Base-by-base conservation (phyloP, 1,140 invertebrate species). In the Drosophila athabasca region DNA sequence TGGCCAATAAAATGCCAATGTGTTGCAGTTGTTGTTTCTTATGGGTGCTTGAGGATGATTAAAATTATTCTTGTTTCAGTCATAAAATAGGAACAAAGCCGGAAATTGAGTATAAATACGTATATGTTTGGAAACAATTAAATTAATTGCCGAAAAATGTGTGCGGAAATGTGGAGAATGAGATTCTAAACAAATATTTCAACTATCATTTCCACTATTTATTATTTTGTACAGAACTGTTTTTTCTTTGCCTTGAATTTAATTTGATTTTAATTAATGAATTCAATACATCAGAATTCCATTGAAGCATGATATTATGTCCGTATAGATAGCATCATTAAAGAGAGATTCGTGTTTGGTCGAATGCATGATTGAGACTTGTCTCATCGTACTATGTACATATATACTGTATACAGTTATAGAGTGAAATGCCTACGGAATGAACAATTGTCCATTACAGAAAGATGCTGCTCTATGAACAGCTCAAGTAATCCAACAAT, bases 1-100 rank as follows among this genome's bases (percentile, higher is more conserved):
- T 68, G 50, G 50, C 58, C 62, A 74, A 89, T 88, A 79, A 88
- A 82, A 66, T 50, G 45, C 26, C 53, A 71, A 79, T 81, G 66
- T 62, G 46, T 60, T 52, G 24, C 62, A 48, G 29, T 59, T 74
- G 58, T 43, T 53, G 26, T 54, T 66, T 62, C 49, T 74, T 62
- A 76, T 87, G 50, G 70, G 59, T 73, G 64, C 70, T 68, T 53
- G 53, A 67, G 41, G 50, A 59, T 76, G 72, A 79, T 88, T 58
- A 70, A 78, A 65, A 66, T 66, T 29, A 55, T 68, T 75, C 87
- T 62, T 66, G 70, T 74, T 51, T 48, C 2, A 17, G 17, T 46
- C 11, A 79, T 76, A 76, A 85, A 84, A 44, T 5, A 19, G 31
- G 29, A 64, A 62, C 55, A 39, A 68, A 48, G 29, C 45, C 24